Evolutionary conservation across 2,888 invertebrate genomes (phyloP).

Genomic region (Drosophila recens): DNA sequence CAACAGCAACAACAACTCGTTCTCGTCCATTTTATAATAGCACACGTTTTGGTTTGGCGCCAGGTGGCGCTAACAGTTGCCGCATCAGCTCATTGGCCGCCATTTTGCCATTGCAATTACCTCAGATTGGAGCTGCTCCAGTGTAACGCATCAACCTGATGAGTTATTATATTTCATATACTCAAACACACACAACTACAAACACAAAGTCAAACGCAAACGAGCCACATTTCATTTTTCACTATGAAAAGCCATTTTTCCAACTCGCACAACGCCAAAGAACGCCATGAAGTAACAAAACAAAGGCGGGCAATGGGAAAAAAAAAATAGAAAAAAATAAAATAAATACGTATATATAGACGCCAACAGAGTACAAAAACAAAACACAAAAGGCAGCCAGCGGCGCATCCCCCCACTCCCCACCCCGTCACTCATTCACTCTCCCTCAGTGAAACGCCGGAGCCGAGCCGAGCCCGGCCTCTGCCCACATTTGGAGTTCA

Average conservation of each 20-base stretch:
- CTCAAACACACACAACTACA: slow-evolving; percentile 11
- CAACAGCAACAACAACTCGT: background rate
- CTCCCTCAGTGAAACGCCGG: slow-evolving; percentile 24
- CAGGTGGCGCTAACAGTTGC: slow-evolving; percentile 54
- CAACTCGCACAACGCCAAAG: slow-evolving; percentile 47
- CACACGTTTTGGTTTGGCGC: slow-evolving; percentile 33
- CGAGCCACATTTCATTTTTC: slow-evolving; percentile 66
- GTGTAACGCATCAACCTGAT: slow-evolving; percentile 51
- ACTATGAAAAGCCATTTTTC: slow-evolving; percentile 70
- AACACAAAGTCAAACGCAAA: slow-evolving; percentile 26
- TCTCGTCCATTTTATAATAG: slow-evolving; percentile 8
- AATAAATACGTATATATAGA: slow-evolving; percentile 45
- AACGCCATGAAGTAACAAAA: slow-evolving; percentile 65
- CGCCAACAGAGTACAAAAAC: slow-evolving; percentile 58
- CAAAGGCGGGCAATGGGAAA: slow-evolving; percentile 60
- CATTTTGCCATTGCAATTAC: slow-evolving; percentile 56
- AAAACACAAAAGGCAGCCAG: slow-evolving; percentile 64
- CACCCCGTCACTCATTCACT: slow-evolving; percentile 10
- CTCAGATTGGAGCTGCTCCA: slow-evolving; percentile 41
- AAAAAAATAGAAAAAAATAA: slow-evolving; percentile 28
- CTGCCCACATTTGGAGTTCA: slow-evolving; percentile 79
- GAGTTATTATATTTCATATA: slow-evolving; percentile 68
- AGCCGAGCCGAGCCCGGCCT: slow-evolving; percentile 46
- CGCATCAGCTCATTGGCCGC: slow-evolving; percentile 41
- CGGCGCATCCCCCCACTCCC: slow-evolving; percentile 8